Evolutionary conservation across 1,140 invertebrate genomes (phyloP).

Genomic region (Eumaeus atala): DNA sequence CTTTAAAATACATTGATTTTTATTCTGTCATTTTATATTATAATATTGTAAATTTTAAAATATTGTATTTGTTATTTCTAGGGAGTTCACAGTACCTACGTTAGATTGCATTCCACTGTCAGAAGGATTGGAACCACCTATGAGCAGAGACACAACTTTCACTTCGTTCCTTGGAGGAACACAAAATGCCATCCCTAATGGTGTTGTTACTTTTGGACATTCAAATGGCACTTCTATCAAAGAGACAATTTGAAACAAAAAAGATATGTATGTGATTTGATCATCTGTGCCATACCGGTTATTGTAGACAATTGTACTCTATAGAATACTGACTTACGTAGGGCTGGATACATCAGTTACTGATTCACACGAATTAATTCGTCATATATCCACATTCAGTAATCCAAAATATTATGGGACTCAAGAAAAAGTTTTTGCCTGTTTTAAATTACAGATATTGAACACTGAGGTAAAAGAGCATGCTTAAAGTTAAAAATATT

Average conservation of each 20-base stretch:
- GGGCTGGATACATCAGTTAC: no score
- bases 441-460: no score
- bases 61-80: conserved; percentile 30
- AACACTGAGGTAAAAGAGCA: no score
- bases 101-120: conserved; percentile 67
- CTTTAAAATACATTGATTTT: no score
- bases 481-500: no score
- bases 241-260: conserved; percentile 17
- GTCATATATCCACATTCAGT: no score
- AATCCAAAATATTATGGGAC: no score
- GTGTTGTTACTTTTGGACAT: conserved; percentile 34
- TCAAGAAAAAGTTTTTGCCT: no score
- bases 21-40: no score
- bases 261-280: not conserved
- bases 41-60: not conserved
- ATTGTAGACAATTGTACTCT: not conserved
- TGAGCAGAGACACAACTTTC: conserved; percentile 81
- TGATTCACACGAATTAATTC: no score
- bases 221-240: conserved; percentile 28
- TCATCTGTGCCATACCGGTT: not conserved
- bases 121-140: conserved; percentile 65
- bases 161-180: conserved; percentile 79
- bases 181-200: conserved; percentile 43
- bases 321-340: no score
- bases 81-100: conserved; percentile 68